Evolutionary conservation across 2,888 invertebrate species (phyloP).

Genomic region (Drosophila falleni): DNA sequence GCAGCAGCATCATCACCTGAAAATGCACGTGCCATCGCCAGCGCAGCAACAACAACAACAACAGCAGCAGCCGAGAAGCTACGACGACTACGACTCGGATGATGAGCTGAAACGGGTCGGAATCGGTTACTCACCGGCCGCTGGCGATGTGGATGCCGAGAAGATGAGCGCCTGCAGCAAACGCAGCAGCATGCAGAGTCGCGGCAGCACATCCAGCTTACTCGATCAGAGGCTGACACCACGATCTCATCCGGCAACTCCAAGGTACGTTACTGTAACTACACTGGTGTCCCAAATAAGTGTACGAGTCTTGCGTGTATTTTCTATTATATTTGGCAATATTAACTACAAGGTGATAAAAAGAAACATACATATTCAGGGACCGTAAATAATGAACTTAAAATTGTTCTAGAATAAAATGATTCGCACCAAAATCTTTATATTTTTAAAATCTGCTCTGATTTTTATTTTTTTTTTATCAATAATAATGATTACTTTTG

Average conservation of each 20-base stretch:
- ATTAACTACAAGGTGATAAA: no score
- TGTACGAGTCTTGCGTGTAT: no score
- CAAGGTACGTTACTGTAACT: slow-evolving; percentile 87
- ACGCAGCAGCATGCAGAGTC: slow-evolving; percentile 95
- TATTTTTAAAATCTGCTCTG: no score
- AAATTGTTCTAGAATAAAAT: no score
- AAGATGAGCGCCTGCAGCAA: slow-evolving; percentile 93
- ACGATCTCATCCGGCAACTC: slow-evolving; percentile 96
- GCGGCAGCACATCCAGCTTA: slow-evolving; percentile 95
- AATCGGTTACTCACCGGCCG: slow-evolving; percentile 87
- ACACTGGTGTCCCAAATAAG: background rate
- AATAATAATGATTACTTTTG: no score
- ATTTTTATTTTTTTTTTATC: no score
- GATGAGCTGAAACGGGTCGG: slow-evolving; percentile 95
- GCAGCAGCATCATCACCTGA: slow-evolving; percentile 58
- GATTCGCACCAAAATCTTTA: no score
- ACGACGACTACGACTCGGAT: slow-evolving; percentile 94
- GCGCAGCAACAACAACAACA: slow-evolving; percentile 80
- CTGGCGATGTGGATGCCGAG: slow-evolving; percentile 90
- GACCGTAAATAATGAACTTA: no score
- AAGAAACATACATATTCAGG: background rate
- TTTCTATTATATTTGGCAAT: no score
- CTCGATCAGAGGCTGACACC: slow-evolving; percentile 94
- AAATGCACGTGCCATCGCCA: slow-evolving; percentile 60
- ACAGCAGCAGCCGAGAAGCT: slow-evolving; percentile 87